A percentile compares a stretch with the other conserved stretches of the same genome.
These are phyloP conservation scores for Drosophila quinaria DNA, from an alignment of 2,888 invertebrate genomes.

Conservation along the genomic window DNA sequence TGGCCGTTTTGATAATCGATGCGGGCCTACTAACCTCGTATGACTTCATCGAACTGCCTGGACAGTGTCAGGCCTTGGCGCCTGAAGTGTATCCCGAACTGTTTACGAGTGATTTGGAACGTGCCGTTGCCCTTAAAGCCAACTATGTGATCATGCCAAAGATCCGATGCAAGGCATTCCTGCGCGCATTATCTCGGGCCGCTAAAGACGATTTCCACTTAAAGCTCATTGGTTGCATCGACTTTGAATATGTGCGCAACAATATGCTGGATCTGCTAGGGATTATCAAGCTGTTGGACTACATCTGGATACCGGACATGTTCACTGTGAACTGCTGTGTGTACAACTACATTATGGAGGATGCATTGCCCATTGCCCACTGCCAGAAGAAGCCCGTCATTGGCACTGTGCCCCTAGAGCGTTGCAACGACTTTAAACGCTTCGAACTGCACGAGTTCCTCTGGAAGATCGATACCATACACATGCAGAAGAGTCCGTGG, in stretches of 20 bases:
- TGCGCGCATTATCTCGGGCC: conserved; percentile 63
- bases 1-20: conserved; percentile 76
- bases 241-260: conserved; percentile 71
- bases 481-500: conserved; percentile 84
- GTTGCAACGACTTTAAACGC: conserved; percentile 82
- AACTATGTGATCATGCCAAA: conserved; percentile 80
- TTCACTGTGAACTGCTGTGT: conserved; percentile 62
- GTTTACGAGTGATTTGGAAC: conserved; percentile 72
- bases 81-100: conserved; percentile 53
- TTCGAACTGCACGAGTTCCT: conserved; percentile 82
- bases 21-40: conserved; percentile 80
- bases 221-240: conserved; percentile 78
- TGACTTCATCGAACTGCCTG: conserved; percentile 81
- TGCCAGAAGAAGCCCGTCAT: conserved; percentile 80
- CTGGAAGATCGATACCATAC: conserved; percentile 81
- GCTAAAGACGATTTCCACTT: conserved; percentile 51
- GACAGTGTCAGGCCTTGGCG: conserved; percentile 68
- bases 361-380: conserved; percentile 76
- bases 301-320: conserved; percentile 82
- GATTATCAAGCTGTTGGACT: conserved; percentile 80
- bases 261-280: conserved; percentile 81
- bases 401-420: conserved; percentile 82
- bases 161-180: conserved; percentile 71
- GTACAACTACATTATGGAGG: conserved; percentile 71
- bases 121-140: conserved; percentile 65